phyloP scores from a whole-genome alignment of 2,797 vertebrate species.

The Hoplostethus mediterraneus region DNA sequence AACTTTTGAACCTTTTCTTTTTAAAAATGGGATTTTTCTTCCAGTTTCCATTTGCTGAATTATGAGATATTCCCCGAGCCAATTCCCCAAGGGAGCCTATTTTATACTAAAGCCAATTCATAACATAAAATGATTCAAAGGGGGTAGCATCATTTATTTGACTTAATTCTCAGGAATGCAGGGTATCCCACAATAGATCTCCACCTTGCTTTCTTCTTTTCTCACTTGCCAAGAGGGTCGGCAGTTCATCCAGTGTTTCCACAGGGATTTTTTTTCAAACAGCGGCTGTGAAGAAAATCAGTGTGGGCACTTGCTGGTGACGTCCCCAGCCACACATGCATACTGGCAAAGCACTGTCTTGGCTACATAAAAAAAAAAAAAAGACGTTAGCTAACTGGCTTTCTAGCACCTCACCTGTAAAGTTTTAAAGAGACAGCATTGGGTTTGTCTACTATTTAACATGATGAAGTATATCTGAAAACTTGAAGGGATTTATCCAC shows the following conservation, averaged over 20 bases:
- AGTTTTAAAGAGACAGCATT: background rate
- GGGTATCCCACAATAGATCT: slow-evolving; percentile 37
- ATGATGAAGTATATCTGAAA: background rate
- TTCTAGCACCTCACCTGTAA: background rate
- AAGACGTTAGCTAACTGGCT: slow-evolving; percentile 7
- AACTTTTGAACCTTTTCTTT: slow-evolving; percentile 7
- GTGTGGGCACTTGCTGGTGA: slow-evolving; percentile 45
- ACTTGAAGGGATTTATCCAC: background rate
- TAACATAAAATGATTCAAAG: slow-evolving; percentile 36
- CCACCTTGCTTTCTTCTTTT: slow-evolving; percentile 43
- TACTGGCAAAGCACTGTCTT: background rate
- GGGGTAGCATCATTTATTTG: slow-evolving; percentile 55
- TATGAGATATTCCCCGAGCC: slow-evolving; percentile 14
- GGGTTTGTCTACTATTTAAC: background rate
- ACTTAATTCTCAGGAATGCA: slow-evolving; percentile 59
- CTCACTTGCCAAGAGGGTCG: slow-evolving; percentile 44
- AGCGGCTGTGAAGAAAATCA: slow-evolving; percentile 37
- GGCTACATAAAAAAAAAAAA: slow-evolving; percentile 15
- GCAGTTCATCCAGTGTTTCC: slow-evolving; percentile 45
- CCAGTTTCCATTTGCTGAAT: slow-evolving; percentile 26
- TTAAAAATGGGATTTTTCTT: slow-evolving; percentile 2
- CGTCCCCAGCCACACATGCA: slow-evolving; percentile 41
- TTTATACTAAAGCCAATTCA: slow-evolving; percentile 34
- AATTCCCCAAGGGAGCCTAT: background rate
- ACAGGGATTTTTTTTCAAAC: slow-evolving; percentile 25